These are phyloP conservation scores for Zaprionus africanus DNA, from an alignment of 1,140 invertebrate species.

Conservation along the genomic window DNA sequence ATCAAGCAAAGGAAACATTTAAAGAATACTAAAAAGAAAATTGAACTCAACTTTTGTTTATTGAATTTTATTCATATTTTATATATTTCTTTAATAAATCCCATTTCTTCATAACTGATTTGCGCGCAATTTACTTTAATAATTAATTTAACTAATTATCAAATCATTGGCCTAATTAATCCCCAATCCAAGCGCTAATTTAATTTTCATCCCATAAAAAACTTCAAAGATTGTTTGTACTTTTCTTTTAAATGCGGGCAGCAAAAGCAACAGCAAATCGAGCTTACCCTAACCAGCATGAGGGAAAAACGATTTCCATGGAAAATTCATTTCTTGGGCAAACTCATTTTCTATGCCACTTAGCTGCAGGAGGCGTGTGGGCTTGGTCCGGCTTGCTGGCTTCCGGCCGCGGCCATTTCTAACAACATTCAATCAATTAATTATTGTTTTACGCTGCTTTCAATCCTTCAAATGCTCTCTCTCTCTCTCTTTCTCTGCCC, in stretches of 20 bases:
- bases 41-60: no score
- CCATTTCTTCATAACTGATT: no score
- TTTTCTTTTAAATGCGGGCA: constrained; percentile 4
- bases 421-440: constrained; percentile 79
- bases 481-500: neutral
- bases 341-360: constrained; percentile 80
- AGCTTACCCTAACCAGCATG: neutral
- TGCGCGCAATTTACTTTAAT: no score
- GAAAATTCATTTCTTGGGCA: constrained; percentile 70
- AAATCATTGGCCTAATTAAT: neutral
- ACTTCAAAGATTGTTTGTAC: constrained; percentile 4
- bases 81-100: no score
- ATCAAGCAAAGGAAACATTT: neutral
- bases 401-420: constrained; percentile 60
- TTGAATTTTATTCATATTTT: no score
- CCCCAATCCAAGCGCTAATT: neutral
- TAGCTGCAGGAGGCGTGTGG: constrained; percentile 28
- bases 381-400: constrained; percentile 21
- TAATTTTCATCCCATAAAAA: constrained; percentile 7
- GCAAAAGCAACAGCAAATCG: constrained; percentile 1
- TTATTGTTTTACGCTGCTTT: constrained; percentile 77
- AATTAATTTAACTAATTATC: neutral
- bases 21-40: no score
- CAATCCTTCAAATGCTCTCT: constrained; percentile 64
- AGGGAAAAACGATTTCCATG: constrained; percentile 33